Evolutionary conservation across 2,113 vertebrate species (phyloP), one percentile per base, ranked within the genome.

Genomic region (Bubo bubo): DNA sequence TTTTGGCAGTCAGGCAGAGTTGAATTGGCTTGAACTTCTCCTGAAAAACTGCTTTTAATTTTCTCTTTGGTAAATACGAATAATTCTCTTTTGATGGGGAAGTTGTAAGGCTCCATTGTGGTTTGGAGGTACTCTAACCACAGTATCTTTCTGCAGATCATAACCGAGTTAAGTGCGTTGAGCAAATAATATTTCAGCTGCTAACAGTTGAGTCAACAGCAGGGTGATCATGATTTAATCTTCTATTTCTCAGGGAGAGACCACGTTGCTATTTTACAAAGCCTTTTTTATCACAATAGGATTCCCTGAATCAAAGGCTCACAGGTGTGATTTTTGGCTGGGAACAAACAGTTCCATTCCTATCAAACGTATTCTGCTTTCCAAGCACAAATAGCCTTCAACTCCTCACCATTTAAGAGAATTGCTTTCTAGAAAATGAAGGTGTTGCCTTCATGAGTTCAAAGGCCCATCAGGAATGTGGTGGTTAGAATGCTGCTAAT

Each of bases 171-270:
- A 82, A 96, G 73, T 58, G 53, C 75, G 77, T 91, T 94, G 95
- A 94, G 90, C 86, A 97, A 97, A 94, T 96, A 93, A 95, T 92
- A 92, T 96, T 97, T 97, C 90, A 96, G 86, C 94, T 95, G 96
- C 75, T 97, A 96, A 92, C 86, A 95, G 94, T 89, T 94, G 94
- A 95, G 68, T 93, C 88, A 96, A 88, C 92, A 95, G 95, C 92
- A 84, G 90, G 94, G 92, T 96, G 93, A 96, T 90, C 90, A 92
- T 20, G 4, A 90, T 96, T 93, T 93, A 94, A 88, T 96, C 88
- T 92, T 97, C 89, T 92, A 5, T 63, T 94, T 94, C 90, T 0
- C 92, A 93, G 88, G 28, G 43, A 88, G 90, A 88, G 87, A 22
- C 63, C 68, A 75, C 5, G 9, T 30, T 85, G 72, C 82, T 96